Base-by-base conservation (phyloP, 2,797 vertebrate species). In the Trematomus bernacchii region DNA sequence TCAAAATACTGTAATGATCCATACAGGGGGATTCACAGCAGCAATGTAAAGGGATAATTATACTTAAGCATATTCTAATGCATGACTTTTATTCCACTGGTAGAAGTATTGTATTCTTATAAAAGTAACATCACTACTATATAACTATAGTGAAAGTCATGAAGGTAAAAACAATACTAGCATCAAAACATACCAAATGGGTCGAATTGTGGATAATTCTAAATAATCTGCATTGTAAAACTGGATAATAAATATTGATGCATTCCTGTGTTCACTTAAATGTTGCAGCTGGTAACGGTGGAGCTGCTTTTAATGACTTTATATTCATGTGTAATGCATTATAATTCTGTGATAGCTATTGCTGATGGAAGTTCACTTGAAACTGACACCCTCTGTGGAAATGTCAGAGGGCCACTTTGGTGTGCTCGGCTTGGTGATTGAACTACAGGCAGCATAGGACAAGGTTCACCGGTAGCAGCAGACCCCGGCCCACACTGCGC, bases 381-480 rank as follows among this genome's bases (percentile, higher is more conserved):
- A 92, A 71, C 79, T 8, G 78, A 92, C 81, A 91, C 92, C 84
- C 18, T 67, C 58, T 80, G 74, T 86, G 83, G 37, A 93, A 94
- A 94, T 91, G 92, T 94, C 93, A 94, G 71, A 87, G 83, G 79
- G 79, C 72, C 88, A 71, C 71, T 66, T 63, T 54, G 70, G 59
- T 82, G 82, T 30, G 27, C 78, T 77, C 15, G 7, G 69, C 46
- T 55, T 23, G 48, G 54, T 81, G 79, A 62, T 68, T 77, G 79
- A 88, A 83, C 15, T 10, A 33, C 71, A 60, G 21, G 44, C 59
- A 0, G 58, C 76, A 71, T 62, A 85, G 89, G 80, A 76, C 86
- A 88, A 85, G 66, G 87, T 83, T 87, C 86, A 80, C 48, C 1
- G 4, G 8, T 60, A 5, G 52, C 61, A 68, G 61, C 51, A 12